Evolutionary conservation across 1,140 invertebrate species (phyloP), one percentile per base, ranked within the genome.

Genomic region (Plectus sambesii): DNA sequence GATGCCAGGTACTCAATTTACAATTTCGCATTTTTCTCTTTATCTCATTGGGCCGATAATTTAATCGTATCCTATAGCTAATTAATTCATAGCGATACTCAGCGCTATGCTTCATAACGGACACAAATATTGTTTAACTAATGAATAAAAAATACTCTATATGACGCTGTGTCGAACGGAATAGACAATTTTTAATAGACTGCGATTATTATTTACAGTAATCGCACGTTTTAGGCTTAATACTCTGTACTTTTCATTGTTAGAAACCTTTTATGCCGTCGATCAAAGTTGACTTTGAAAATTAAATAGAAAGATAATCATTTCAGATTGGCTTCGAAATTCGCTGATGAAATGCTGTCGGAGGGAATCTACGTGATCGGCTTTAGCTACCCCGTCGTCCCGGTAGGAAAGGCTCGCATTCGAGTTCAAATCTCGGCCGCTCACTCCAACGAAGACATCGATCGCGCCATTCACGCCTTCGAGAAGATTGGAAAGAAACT

Each of bases 331-430:
- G 85, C 87, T 2, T 76, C 78, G 15, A 71, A 70, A 27, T 83
- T 90, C 68, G 85, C 87, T 30, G 80, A 87, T 67, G 76, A 81
- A 69, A 87, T 90, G 83, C 73, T 90, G 36, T 51, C 53, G 38
- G 76, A 79, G 68, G 85, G 84, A 5, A 87, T 92, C 62, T 93
- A 89, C 73, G 87, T 93, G 1, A 84, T 92, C 60, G 87, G 85
- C 26, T 92, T 93, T 69, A 89, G 84, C 70, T 93, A 81, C 69
- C 87, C 87, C 0, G 87, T 93, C 30, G 87, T 92, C 24, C 85
- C 86, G 0, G 82, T 83, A 68, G 83, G 81, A 48, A 81, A 79
- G 66, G 62, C 45, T 17, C 40, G 64, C 8, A 68, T 65, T 23
- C 53, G 61, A 29, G 62, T 68, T 40, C 63, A 92, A 70, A 78